phyloP scores from a whole-genome alignment of 2,113 vertebrate genomes.

The Pogonocichla stellata region DNA sequence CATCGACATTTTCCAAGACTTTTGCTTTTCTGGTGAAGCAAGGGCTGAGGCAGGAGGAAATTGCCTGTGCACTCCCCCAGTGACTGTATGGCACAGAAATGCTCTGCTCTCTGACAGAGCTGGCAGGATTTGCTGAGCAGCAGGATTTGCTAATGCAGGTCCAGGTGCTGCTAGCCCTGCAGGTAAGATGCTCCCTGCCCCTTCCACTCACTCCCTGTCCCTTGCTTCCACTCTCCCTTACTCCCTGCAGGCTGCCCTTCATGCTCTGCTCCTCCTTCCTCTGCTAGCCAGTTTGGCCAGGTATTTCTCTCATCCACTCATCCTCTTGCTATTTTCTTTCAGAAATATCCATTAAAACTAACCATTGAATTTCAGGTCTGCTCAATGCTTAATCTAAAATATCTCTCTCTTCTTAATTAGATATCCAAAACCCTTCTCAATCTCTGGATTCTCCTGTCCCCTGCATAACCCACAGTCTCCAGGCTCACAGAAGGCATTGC shows the following conservation, averaged over 20 bases:
- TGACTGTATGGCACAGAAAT: background rate
- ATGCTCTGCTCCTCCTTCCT: background rate
- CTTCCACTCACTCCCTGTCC: background rate
- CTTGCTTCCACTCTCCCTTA: background rate
- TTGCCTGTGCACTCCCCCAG: rapidly evolving
- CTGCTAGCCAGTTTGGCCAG: background rate
- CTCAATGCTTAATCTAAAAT: background rate
- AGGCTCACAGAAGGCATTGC: background rate
- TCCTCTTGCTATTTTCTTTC: background rate
- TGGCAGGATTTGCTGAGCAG: background rate
- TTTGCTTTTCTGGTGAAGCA: background rate
- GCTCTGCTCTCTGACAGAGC: background rate
- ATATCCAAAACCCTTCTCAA: background rate
- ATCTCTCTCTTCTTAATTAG: background rate
- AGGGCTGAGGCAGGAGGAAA: background rate
- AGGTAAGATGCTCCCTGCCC: background rate
- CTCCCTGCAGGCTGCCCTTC: background rate
- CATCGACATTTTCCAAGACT: background rate
- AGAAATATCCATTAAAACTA: background rate
- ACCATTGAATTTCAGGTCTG: background rate
- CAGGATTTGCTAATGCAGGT: background rate
- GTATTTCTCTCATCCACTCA: background rate
- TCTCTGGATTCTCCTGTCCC: background rate
- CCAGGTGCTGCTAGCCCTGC: background rate
- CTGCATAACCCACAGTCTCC: background rate